These are phyloP conservation scores for Chloroceryle inda DNA, from an alignment of 2,797 vertebrate genomes.

Conservation along the genomic window DNA sequence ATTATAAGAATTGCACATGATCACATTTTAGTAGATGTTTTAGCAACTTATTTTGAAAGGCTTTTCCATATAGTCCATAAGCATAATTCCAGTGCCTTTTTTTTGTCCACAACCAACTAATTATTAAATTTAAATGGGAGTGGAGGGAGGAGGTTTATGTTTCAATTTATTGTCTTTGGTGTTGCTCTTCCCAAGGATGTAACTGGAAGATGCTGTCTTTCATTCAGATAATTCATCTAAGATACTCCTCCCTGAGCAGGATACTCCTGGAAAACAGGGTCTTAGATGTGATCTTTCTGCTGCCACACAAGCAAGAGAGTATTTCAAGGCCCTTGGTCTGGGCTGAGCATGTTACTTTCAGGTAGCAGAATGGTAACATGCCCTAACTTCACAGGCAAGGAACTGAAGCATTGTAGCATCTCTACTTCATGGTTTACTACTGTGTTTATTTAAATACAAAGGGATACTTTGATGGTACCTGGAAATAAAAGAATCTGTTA, in stretches of 20 bases:
- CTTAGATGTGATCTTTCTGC: neutral
- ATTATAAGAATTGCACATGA: fast-evolving
- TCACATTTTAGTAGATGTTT: fast-evolving
- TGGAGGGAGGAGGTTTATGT: fast-evolving
- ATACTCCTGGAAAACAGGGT: neutral
- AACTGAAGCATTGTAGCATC: fast-evolving
- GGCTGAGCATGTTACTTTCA: fast-evolving
- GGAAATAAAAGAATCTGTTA: neutral
- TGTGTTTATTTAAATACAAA: neutral
- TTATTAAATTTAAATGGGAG: fast-evolving
- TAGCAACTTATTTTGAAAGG: neutral
- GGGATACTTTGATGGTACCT: neutral
- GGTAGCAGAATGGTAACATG: neutral
- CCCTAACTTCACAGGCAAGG: fast-evolving
- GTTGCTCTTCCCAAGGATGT: neutral
- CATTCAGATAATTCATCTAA: neutral
- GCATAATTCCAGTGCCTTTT: fast-evolving
- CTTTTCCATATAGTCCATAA: neutral
- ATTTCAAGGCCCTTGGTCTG: neutral
- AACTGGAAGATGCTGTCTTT: neutral
- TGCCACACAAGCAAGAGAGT: fast-evolving
- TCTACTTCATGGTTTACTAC: fast-evolving
- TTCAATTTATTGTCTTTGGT: neutral
- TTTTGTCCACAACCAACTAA: neutral
- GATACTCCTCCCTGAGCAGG: neutral